Evolutionary conservation across 2,113 vertebrate species (phyloP), one percentile per base, ranked within the genome.

Genomic region (Neodon shergylaensis): DNA sequence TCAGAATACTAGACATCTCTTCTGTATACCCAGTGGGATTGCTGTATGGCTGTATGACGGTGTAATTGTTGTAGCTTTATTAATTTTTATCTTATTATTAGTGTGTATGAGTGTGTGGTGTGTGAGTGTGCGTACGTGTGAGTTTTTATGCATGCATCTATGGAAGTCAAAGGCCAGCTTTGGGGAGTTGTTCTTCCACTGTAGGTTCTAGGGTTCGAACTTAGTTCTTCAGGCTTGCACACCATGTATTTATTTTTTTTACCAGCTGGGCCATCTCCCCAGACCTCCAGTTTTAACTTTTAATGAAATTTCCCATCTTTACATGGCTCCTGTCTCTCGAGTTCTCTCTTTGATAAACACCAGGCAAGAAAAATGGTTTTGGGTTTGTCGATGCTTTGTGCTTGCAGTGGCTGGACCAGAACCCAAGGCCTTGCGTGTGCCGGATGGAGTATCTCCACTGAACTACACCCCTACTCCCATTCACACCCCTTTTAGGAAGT

Each of bases 321-420:
- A 54, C 47, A 77, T 76, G 16, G 65, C n/a, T 88, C 79, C 39
- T 5, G 39, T 87, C 49, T 93, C 92, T 73, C 72, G 19, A 22
- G 81, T 58, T 91, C 74, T 11, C 82, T 87, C 88, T 76, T 70
- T 61, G 28, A 68, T 74, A 93, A 96, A 91, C 26, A 68, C 14
- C 4, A 72, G 24, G 26, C 16, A 42, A 95, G 61, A 82, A 92
- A 92, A 49, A 31, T 74, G 73, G 73, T 4, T 13, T 36, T 16
- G 28, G 72, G 54, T 76, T 39, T 21, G 21, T 73, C 2, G 24
- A 13, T 58, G 24, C 42, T 44, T 44, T 26, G 65, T 63, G 58
- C 28, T 42, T 54, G n/a, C 3, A 36, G n/a, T 72, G 6, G 31
- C 14, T 47, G 33, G 21, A 13, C 3, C 52, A 33, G 47, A 39